Percentiles rank a stretch among this genome's conserved stretches.
Conservation (phyloP, 2,797 vertebrate species). For the Silurus aristotelis region DNA sequence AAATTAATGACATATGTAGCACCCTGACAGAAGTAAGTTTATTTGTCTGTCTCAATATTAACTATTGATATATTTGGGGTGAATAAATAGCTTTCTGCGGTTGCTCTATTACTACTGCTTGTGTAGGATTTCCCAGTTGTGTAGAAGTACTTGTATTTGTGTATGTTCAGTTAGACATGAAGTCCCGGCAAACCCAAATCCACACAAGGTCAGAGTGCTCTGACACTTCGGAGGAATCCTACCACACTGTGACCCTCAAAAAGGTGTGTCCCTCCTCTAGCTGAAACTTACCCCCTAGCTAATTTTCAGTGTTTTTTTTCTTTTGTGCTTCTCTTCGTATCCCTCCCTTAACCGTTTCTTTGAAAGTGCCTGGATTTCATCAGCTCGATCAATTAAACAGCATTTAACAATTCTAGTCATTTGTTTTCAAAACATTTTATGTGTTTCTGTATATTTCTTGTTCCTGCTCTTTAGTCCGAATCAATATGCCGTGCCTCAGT, state of each 20-base stretch:
- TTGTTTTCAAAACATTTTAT: slow-evolving; percentile 12
- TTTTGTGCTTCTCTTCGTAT: not conserved
- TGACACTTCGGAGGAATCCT: slow-evolving; percentile 84
- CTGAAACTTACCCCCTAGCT: not conserved
- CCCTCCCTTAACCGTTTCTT: not conserved
- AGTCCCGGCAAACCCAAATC: slow-evolving; percentile 81
- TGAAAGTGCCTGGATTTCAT: slow-evolving; percentile 18
- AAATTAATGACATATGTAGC: slow-evolving; percentile 50
- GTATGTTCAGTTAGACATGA: slow-evolving; percentile 73
- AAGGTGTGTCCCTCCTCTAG: slow-evolving; percentile 73
- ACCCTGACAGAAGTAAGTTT: slow-evolving; percentile 65
- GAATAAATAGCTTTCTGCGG: not conserved
- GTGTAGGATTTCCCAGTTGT: slow-evolving; percentile 1
- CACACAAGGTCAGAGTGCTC: slow-evolving; percentile 86
- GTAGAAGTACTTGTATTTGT: slow-evolving; percentile 44
- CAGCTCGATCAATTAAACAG: not conserved
- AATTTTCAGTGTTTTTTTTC: not conserved
- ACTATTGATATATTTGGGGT: not conserved
- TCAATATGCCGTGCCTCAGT: slow-evolving; percentile 74
- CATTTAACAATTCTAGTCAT: not conserved
- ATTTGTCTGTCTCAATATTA: not conserved
- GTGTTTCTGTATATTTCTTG: slow-evolving; percentile 14
- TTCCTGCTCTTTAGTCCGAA: slow-evolving; percentile 41
- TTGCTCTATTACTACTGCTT: not conserved
- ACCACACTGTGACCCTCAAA: slow-evolving; percentile 80